Evolutionary conservation across 2,888 invertebrate genomes (phyloP), one percentile per base, ranked within the genome.

Genomic region (Nomada flava): DNA sequence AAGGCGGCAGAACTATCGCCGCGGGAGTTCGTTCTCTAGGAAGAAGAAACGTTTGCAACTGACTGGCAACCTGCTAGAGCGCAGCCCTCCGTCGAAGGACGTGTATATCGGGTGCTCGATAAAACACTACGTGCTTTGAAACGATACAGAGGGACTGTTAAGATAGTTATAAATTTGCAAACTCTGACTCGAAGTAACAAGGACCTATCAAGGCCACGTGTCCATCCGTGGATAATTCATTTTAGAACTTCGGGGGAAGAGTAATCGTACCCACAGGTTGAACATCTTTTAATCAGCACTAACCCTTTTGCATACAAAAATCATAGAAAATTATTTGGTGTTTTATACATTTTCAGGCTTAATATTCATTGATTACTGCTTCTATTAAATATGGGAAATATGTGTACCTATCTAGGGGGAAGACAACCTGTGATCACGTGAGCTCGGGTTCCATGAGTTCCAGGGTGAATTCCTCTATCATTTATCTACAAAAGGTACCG

Each of bases 21-120:
- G 83, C 85, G 76, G 88, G 82, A 87, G 88, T 86, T 82, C 79
- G 69, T 76, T 79, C 79, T 63, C 74, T 76, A 78, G 75, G 76
- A 79, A 78, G 79, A 81, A 52, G 18, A 23, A 47, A 47, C 23
- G 23, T 72, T 77, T 82, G 82, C 84, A 84, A 88, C 86, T 78
- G 74, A 79, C 67, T 78, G 57, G 82, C 87, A 87, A 87, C 86
- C 87, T 86, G 87, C 81, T 84, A 63, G 47, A 47, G 77, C 84
- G 71, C 81, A 84, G 79, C 84, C 84, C 85, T 86, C 82, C 76
- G 79, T 26, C 79, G 79, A 80, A 76, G 79, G 52, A 36, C 44
- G 55, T 9, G 11, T 83, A 68, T 81, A 86, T 79, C 67, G 85
- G 81, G 84, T 86, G 84, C 67, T 59, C 81, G 82, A 76, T 86